Conservation (phyloP, 2,888 invertebrate species). For the Mantis religiosa region DNA sequence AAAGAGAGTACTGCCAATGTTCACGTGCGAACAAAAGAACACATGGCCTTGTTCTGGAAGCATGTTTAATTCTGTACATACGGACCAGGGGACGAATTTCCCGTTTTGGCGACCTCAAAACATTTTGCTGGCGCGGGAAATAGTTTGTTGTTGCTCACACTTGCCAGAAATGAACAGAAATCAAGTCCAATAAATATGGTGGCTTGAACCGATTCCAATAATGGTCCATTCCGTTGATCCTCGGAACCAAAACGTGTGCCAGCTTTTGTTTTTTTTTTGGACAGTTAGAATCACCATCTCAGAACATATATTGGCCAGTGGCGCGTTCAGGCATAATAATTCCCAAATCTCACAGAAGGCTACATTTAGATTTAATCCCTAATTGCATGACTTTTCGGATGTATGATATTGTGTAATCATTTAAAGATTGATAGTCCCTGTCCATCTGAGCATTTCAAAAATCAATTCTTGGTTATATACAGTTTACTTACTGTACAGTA, state of each 20-base stretch:
- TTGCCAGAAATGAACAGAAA: neutral
- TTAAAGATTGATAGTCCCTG: too few species aligned
- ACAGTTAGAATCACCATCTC: too few species aligned
- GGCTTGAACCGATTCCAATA: neutral
- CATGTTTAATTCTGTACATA: neutral
- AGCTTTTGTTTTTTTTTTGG: neutral
- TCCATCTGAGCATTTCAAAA: too few species aligned
- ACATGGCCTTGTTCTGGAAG: neutral
- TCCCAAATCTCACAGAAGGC: too few species aligned
- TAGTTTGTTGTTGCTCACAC: neutral
- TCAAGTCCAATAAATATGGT: neutral
- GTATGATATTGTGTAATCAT: too few species aligned
- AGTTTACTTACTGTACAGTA: too few species aligned
- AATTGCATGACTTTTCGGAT: too few species aligned
- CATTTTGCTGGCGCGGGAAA: neutral
- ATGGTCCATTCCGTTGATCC: neutral
- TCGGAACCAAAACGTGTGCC: neutral
- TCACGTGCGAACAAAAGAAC: neutral
- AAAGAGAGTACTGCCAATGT: neutral
- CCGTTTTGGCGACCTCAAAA: neutral
- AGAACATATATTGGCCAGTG: too few species aligned
- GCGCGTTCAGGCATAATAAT: too few species aligned
- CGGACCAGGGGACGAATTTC: neutral
- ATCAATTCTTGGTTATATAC: too few species aligned
- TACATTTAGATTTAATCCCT: too few species aligned